Percentiles rank a stretch among this genome's conserved stretches.
Evolutionary conservation across 2,888 invertebrate genomes (phyloP).

Genomic region (Polydrusus pterygomalis): DNA sequence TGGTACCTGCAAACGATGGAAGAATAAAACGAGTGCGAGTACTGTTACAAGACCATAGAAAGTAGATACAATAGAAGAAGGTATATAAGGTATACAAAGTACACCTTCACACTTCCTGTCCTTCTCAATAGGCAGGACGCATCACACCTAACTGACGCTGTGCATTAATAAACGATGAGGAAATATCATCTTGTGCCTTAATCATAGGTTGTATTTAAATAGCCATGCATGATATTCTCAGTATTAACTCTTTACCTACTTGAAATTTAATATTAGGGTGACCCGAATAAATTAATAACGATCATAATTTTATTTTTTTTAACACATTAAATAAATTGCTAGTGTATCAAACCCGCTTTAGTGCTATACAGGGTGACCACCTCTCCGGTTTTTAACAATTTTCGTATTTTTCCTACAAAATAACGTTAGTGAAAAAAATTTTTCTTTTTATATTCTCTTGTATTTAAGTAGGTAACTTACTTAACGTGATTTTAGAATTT

Average conservation of each 20-base stretch:
- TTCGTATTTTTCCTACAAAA: too few relatives aligned
- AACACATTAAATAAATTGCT: too few relatives aligned
- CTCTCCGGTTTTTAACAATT: too few relatives aligned
- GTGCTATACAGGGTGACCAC: too few relatives aligned
- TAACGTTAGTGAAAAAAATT: too few relatives aligned
- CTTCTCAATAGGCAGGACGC: constrained; percentile 27
- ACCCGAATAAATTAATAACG: not conserved
- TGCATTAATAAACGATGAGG: constrained; percentile 14
- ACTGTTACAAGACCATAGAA: constrained; percentile 28
- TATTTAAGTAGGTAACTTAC: too few relatives aligned
- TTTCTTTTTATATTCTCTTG: too few relatives aligned
- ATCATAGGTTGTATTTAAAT: constrained; percentile 7
- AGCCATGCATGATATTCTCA: constrained; percentile 24
- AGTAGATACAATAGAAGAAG: constrained; percentile 28
- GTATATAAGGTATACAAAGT: constrained; percentile 11
- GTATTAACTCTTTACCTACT: not conserved
- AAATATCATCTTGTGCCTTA: constrained; percentile 7
- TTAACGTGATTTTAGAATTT: too few relatives aligned
- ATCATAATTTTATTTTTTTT: too few relatives aligned
- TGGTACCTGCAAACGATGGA: constrained; percentile 22
- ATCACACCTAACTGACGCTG: constrained; percentile 33
- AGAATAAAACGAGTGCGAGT: not conserved
- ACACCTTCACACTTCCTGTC: constrained; percentile 44
- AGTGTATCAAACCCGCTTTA: too few relatives aligned
- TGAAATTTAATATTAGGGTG: not conserved